These are phyloP conservation scores for Ctenopoma multispine DNA, from an alignment of 2,797 vertebrate genomes.

Conservation along the genomic window DNA sequence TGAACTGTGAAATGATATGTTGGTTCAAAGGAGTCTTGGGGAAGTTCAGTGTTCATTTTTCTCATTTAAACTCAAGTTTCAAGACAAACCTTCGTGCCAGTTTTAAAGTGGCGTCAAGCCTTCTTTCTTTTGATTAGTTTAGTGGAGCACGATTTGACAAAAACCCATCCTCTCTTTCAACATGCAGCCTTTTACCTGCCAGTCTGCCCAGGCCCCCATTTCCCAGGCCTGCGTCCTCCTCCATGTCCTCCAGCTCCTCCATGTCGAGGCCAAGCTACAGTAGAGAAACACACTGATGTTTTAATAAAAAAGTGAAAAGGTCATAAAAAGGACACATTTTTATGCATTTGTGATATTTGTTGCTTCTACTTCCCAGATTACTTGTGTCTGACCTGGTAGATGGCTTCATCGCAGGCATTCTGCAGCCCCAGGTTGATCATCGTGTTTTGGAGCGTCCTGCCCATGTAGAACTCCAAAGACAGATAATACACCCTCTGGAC, in stretches of 20 bases:
- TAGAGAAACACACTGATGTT: background rate
- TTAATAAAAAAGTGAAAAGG: background rate
- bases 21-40: background rate
- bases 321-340: background rate
- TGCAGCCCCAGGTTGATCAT: constrained; percentile 98
- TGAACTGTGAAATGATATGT: background rate
- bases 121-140: background rate
- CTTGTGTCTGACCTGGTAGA: constrained; percentile 91
- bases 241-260: constrained; percentile 97
- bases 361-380: background rate
- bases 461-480: constrained; percentile 99
- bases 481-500: constrained; percentile 95
- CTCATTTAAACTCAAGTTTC: constrained; percentile 17
- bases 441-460: constrained; percentile 94
- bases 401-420: constrained; percentile 96
- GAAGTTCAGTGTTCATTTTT: constrained; percentile 9
- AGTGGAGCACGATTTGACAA: background rate
- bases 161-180: background rate
- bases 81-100: background rate
- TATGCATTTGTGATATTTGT: background rate
- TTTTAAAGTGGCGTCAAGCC: background rate
- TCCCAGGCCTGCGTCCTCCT: constrained; percentile 96
- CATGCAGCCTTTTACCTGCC: constrained; percentile 85
- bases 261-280: constrained; percentile 95
- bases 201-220: constrained; percentile 97